A percentile compares a stretch with the other conserved stretches of the same genome.
These are phyloP conservation scores for Microplitis demolitor DNA, from an alignment of 1,140 invertebrate genomes.

Conservation along the genomic window DNA sequence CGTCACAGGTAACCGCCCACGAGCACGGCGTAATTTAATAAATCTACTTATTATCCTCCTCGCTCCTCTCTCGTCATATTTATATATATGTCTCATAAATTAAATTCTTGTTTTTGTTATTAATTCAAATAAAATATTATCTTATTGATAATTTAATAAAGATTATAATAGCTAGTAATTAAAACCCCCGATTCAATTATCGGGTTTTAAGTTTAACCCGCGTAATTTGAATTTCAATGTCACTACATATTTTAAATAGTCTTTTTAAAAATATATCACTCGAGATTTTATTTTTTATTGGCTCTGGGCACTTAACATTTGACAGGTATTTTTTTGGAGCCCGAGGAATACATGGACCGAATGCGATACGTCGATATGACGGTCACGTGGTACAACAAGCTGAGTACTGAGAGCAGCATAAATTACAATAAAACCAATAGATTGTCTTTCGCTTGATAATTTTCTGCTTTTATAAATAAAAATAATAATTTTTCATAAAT, in stretches of 20 bases:
- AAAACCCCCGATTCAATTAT: too few relatives aligned
- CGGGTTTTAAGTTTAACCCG: too few relatives aligned
- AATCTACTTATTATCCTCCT: neutral
- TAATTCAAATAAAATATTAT: too few relatives aligned
- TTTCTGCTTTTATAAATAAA: too few relatives aligned
- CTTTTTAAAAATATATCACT: neutral
- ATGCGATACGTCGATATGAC: conserved; percentile 48
- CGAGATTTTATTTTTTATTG: conserved; percentile 46
- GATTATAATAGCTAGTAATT: too few relatives aligned
- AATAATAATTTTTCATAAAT: too few relatives aligned
- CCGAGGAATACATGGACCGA: conserved; percentile 22
- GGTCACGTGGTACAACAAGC: conserved; percentile 37
- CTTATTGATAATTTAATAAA: too few relatives aligned
- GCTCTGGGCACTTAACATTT: conserved; percentile 48
- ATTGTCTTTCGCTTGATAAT: too few relatives aligned
- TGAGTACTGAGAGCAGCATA: too few relatives aligned
- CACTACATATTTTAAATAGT: neutral
- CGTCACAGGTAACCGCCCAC: conserved; percentile 25
- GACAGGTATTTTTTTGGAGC: conserved; percentile 23
- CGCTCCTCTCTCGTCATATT: neutral
- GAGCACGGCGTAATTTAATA: conserved; percentile 15
- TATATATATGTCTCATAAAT: too few relatives aligned
- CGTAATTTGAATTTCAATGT: neutral
- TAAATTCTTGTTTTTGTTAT: too few relatives aligned
- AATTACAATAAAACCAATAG: too few relatives aligned